A percentile compares a stretch with the other conserved stretches of the same genome.
These are phyloP conservation scores for Bombyx mori DNA, from an alignment of 1,140 invertebrate genomes.

Conservation along the genomic window DNA sequence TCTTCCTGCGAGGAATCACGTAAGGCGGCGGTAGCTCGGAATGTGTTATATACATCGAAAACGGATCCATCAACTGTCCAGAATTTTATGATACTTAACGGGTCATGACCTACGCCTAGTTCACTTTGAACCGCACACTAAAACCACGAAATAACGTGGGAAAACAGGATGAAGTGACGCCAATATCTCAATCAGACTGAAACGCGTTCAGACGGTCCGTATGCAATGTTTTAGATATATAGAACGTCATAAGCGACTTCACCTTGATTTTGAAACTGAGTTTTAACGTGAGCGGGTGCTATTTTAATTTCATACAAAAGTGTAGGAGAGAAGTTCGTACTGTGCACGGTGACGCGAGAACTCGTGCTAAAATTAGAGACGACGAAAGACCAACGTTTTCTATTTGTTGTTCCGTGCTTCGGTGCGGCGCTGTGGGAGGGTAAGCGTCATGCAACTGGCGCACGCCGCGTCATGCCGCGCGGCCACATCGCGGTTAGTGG, in stretches of 20 bases:
- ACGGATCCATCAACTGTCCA: conserved; percentile 47
- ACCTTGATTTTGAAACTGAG: conserved; percentile 68
- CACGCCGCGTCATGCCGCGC: conserved; percentile 24
- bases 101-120: conserved; percentile 12
- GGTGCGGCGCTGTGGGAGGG: conserved; percentile 9
- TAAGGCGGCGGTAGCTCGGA: conserved; percentile 55
- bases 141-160: conserved; percentile 14
- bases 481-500: conserved; percentile 30
- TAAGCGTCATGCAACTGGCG: conserved; percentile 27
- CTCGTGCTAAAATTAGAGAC: conserved; percentile 28
- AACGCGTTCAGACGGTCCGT: conserved; percentile 28
- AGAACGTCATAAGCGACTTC: conserved; percentile 57
- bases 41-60: conserved; percentile 59
- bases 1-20: conserved; percentile 62
- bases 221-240: conserved; percentile 43
- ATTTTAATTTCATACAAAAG: conserved; percentile 63
- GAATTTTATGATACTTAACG: conserved; percentile 8
- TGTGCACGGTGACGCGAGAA: conserved; percentile 27
- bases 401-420: conserved; percentile 3
- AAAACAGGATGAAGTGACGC: conserved; percentile 43
- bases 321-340: conserved; percentile 58
- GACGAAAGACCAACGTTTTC: conserved; percentile 9
- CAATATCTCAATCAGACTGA: conserved; percentile 23
- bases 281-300: conserved; percentile 50
- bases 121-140: conserved; percentile 6